Conservation (phyloP, 1,140 invertebrate genomes). For the Acromyrmex echinatior region DNA sequence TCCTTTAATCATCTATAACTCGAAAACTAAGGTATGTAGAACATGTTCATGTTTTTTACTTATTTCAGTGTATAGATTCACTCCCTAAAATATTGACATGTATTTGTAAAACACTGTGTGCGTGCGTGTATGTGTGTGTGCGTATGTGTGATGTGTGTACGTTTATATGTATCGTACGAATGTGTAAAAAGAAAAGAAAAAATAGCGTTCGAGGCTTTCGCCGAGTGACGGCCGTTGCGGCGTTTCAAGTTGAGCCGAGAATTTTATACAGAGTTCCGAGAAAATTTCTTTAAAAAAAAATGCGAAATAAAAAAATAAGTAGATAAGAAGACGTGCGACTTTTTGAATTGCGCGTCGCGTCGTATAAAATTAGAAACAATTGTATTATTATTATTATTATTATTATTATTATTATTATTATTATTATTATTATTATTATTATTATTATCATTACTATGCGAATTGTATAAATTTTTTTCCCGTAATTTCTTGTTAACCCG, state of each 20-base stretch:
- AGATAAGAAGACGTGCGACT: slow-evolving; percentile 6
- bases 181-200: not conserved
- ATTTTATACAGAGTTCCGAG: slow-evolving; percentile 66
- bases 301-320: slow-evolving; percentile 3
- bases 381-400: slow-evolving; percentile 52
- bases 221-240: not conserved
- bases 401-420: slow-evolving; percentile 5
- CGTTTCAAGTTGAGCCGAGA: slow-evolving; percentile 62
- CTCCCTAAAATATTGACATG: too few species aligned
- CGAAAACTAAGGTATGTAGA: too few species aligned
- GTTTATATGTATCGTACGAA: not conserved
- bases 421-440: too few species aligned
- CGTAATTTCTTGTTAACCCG: slow-evolving; percentile 43
- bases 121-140: too few species aligned
- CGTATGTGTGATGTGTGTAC: not conserved
- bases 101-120: too few species aligned
- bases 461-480: slow-evolving; percentile 65
- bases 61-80: too few species aligned
- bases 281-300: slow-evolving; percentile 64
- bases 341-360: slow-evolving; percentile 24
- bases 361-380: slow-evolving; percentile 59
- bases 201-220: slow-evolving; percentile 9
- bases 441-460: not conserved
- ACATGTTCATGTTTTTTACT: too few species aligned
- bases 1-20: too few species aligned